A percentile compares a stretch with the other conserved stretches of the same genome.
Evolutionary conservation across 1,140 invertebrate genomes (phyloP).

Genomic region (Brachionus rubens): DNA sequence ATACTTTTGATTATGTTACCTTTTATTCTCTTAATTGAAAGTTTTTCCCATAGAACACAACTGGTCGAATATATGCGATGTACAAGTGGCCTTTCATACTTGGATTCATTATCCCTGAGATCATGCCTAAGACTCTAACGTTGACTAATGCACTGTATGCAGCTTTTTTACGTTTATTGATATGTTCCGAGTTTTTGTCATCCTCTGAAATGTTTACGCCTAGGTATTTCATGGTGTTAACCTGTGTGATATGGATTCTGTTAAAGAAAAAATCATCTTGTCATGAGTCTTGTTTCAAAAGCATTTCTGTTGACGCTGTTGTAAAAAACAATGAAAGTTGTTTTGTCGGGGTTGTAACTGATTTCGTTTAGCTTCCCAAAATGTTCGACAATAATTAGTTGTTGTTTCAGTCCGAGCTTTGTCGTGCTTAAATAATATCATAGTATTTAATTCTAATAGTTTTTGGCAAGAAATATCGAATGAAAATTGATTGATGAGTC

Average conservation of each 20-base stretch:
- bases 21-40: neutral
- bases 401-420: neutral
- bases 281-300: conserved; percentile 3
- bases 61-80: conserved; percentile 5
- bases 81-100: neutral
- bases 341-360: neutral
- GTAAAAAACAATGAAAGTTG: neutral
- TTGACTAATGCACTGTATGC: neutral
- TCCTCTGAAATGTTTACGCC: neutral
- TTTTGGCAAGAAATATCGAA: no score
- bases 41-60: conserved; percentile 1
- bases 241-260: neutral
- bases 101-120: neutral
- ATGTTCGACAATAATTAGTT: neutral
- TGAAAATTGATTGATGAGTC: no score
- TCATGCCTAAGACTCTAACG: neutral
- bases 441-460: no score
- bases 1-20: conserved; percentile 4
- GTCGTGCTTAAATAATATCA: neutral
- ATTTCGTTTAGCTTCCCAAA: neutral
- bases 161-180: neutral
- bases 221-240: neutral
- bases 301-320: neutral
- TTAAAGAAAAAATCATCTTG: neutral
- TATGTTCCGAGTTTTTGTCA: neutral